Base-by-base conservation (phyloP, 2,888 invertebrate genomes). In the Sthenelais limicola region DNA sequence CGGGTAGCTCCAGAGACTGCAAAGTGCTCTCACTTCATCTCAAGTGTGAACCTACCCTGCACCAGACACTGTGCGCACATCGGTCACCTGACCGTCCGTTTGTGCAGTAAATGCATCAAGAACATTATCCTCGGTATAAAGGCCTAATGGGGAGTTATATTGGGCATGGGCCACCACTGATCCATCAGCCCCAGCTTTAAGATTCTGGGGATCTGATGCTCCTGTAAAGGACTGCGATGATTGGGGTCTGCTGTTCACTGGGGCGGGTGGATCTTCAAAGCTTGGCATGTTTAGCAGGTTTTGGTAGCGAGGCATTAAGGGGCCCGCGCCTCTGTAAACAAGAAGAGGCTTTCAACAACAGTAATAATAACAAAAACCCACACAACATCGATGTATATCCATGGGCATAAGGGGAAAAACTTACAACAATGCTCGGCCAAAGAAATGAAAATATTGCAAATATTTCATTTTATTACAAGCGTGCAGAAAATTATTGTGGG, bases 61-160 rank as follows among this genome's bases (percentile, higher is more conserved):
- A n/a, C 62, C 62, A n/a, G n/a, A n/a, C 38, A 24, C 38, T 7
- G 62, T n/a, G 70, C 72, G 66, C 24, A 78, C 77, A 51, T 75
- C 69, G 26, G 72, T 54, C 58, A 76, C 73, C 56, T 58, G 48
- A 54, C 77, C 77, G 68, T 76, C 80, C n/a, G 80, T 79, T 75
- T 83, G 83, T 3, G 76, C 80, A 43, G 76, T 76, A 32, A 82
- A 76, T 0, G 81, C 81, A 26, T 82, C 80, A n/a, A 75, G 52
- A 5, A 83, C 85, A 74, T 82, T 84, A 15, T 84, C 80, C 24
- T 79, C 78, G 24, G 86, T 85, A 76, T 87, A 86, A 76, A 87
- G 77, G 26, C 79, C 74, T 30, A 86, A 73, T 1, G 86, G 87
- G 0, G 83, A 81, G 76, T 87, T 87, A 76, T 87, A 87, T 74